phyloP scores from a whole-genome alignment of 1,140 invertebrate genomes.

The Pogonomyrmex californicus region DNA sequence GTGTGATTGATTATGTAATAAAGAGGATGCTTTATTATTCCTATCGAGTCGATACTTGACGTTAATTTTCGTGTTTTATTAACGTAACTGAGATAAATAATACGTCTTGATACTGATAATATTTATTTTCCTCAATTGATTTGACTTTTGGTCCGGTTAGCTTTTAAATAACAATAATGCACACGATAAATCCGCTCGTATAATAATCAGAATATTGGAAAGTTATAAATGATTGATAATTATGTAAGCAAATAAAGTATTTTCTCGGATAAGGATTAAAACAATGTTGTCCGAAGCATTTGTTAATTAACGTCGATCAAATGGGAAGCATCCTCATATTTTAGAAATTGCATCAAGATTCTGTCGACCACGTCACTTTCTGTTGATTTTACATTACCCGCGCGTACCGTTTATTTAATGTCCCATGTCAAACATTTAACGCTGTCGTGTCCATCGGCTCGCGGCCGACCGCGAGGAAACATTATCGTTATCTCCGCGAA shows the following conservation, averaged over 20 bases:
- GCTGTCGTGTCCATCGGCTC: slow-evolving; percentile 24
- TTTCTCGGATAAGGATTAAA: slow-evolving; percentile 9
- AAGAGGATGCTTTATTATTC: not conserved
- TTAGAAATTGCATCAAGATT: slow-evolving; percentile 62
- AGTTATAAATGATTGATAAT: slow-evolving; percentile 22
- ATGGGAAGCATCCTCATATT: slow-evolving; percentile 12
- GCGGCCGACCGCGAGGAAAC: slow-evolving; percentile 16
- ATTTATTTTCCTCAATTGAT: not conserved
- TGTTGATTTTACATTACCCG: slow-evolving; percentile 68
- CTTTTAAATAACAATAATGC: not conserved
- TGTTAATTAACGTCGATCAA: slow-evolving; percentile 44
- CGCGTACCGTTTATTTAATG: slow-evolving; percentile 67
- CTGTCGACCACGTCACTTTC: not conserved
- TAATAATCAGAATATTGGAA: not conserved
- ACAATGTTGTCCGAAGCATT: slow-evolving; percentile 46
- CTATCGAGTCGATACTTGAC: not conserved
- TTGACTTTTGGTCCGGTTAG: not conserved
- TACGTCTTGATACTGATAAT: not conserved
- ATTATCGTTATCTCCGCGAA: slow-evolving; percentile 44
- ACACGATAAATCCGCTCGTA: not conserved
- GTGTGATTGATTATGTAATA: not conserved
- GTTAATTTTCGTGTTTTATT: not conserved
- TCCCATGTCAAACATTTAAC: slow-evolving; percentile 60
- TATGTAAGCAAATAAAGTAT: slow-evolving; percentile 2
- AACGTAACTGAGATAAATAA: not conserved